These are phyloP conservation scores for Peromyscus attwateri DNA, from an alignment of 2,797 vertebrate genomes.

Conservation along the genomic window DNA sequence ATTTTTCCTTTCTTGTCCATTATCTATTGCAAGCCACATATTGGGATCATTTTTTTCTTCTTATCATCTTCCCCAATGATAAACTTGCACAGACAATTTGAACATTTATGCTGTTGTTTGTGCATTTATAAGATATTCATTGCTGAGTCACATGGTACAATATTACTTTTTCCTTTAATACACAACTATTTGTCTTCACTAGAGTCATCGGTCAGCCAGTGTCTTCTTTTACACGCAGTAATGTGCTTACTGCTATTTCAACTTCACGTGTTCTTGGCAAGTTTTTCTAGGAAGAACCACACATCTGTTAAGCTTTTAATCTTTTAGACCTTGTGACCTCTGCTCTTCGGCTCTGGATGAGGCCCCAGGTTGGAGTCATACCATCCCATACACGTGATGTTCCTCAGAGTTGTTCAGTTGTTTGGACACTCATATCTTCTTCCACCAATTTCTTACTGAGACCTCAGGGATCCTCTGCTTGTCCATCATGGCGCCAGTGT, in stretches of 20 bases:
- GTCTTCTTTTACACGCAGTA: not conserved
- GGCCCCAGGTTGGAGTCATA: not conserved
- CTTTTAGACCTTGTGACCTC: not conserved
- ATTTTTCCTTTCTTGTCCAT: slow-evolving; percentile 33
- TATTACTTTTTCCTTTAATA: not conserved
- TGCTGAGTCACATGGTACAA: not conserved
- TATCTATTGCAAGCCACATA: not conserved
- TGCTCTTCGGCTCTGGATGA: not conserved
- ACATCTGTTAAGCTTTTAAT: slow-evolving; percentile 36
- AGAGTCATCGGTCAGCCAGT: not conserved
- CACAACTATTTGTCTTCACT: not conserved
- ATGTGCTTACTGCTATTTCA: not conserved
- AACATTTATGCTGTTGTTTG: not conserved
- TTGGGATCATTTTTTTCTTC: not conserved
- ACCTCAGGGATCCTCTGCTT: not conserved
- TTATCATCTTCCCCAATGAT: not conserved
- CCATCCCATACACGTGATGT: not conserved
- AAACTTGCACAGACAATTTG: not conserved
- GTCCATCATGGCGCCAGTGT: not conserved
- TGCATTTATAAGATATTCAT: not conserved
- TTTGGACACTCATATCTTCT: not conserved
- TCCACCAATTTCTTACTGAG: not conserved
- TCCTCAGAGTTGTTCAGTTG: not conserved
- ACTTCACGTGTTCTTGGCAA: not conserved
- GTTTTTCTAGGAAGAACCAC: not conserved